These are phyloP conservation scores for Aspidiotus rigidus DNA, from an alignment of 2,888 invertebrate genomes.

Conservation along the genomic window DNA sequence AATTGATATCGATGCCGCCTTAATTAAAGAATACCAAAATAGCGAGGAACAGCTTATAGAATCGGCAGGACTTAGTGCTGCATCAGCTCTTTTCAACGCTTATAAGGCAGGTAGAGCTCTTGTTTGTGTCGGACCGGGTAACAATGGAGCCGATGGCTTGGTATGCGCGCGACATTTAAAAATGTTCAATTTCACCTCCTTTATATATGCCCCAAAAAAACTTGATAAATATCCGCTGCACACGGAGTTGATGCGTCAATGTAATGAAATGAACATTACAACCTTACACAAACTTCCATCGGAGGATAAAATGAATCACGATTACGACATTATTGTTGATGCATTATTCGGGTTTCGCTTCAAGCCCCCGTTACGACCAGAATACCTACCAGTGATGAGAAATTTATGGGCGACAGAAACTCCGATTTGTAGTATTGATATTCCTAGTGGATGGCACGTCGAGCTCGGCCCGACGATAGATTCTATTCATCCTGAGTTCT, in stretches of 20 bases:
- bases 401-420: conserved; percentile 53
- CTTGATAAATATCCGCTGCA: conserved; percentile 67
- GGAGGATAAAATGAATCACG: conserved; percentile 36
- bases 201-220: conserved; percentile 76
- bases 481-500: conserved; percentile 66
- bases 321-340: conserved; percentile 74
- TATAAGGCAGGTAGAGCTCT: conserved; percentile 53
- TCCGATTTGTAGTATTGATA: conserved; percentile 78
- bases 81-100: conserved; percentile 69
- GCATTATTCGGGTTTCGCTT: conserved; percentile 97
- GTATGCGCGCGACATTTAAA: conserved; percentile 91
- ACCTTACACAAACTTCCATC: conserved; percentile 44
- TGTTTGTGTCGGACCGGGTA: conserved; percentile 79
- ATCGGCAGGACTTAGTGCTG: conserved; percentile 91
- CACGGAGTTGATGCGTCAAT: conserved; percentile 73
- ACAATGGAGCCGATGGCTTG: conserved; percentile 96
- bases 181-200: conserved; percentile 74
- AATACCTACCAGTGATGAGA: conserved; percentile 60
- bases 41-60: conserved; percentile 98
- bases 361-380: conserved; percentile 77
- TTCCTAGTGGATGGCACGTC: conserved; percentile 98
- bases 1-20: conserved; percentile 73
- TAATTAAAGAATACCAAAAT: conserved; percentile 87
- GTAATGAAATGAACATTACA: conserved; percentile 64
- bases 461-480: conserved; percentile 60